phyloP scores from a whole-genome alignment of 2,113 vertebrate genomes.

The Pelvicachromis taeniatus region DNA sequence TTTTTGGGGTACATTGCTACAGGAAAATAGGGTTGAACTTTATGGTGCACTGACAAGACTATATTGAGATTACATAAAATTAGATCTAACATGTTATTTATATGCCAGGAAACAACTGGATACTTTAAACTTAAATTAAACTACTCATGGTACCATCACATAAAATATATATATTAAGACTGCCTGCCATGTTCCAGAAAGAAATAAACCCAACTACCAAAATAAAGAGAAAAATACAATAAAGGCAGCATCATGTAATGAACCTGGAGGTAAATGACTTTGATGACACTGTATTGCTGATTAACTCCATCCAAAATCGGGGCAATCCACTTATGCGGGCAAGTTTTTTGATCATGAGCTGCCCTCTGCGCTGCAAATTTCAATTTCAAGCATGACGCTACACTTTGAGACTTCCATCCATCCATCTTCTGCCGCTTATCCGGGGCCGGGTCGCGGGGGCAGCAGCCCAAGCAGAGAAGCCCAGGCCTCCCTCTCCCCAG shows the following conservation, averaged over 20 bases:
- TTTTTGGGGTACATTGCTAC: accelerated
- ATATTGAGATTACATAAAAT: not conserved
- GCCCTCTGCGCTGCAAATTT: not conserved
- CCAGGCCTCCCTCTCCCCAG: no score
- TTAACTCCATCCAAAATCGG: not conserved
- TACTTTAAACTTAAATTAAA: not conserved
- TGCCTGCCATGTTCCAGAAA: not conserved
- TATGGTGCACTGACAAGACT: not conserved
- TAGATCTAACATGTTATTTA: not conserved
- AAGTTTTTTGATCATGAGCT: not conserved
- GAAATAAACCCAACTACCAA: not conserved
- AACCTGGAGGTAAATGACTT: not conserved
- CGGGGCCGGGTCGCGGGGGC: no score
- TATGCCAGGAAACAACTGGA: not conserved
- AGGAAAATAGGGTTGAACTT: not conserved
- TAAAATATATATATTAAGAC: not conserved
- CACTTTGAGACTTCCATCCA: no score
- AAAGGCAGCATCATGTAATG: not conserved
- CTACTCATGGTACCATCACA: not conserved
- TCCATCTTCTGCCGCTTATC: no score
- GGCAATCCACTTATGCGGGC: not conserved
- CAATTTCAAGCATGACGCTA: not conserved
- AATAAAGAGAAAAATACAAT: not conserved
- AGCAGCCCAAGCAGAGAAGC: no score
- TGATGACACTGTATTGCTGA: not conserved